Evolutionary conservation across 2,888 invertebrate genomes (phyloP).

Genomic region (Cataglyphis albicans): DNA sequence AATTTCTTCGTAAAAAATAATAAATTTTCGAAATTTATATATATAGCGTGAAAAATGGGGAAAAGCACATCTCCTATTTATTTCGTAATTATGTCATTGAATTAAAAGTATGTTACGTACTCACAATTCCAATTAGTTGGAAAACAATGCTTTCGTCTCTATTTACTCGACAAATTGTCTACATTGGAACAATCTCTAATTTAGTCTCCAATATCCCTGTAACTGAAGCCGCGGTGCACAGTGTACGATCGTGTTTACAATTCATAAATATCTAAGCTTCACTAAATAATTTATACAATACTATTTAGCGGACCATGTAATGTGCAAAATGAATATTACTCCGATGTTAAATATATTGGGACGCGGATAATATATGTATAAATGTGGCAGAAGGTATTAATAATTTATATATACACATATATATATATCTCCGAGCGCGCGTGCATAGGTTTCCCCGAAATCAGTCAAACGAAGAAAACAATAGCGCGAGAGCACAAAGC

Average conservation of each 20-base stretch:
- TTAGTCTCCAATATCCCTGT: neutral
- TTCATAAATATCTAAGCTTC: conserved; percentile 39
- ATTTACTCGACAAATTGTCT: neutral
- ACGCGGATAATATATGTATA: conserved; percentile 25
- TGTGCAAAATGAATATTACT: conserved; percentile 42
- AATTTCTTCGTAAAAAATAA: neutral
- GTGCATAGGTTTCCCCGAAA: conserved; percentile 4
- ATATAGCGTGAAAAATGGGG: neutral
- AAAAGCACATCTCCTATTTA: neutral
- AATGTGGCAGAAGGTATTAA: neutral
- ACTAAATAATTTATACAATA: conserved; percentile 36
- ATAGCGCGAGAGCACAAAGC: conserved; percentile 51
- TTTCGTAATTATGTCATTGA: neutral
- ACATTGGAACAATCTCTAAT: conserved; percentile 29
- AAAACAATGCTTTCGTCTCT: neutral
- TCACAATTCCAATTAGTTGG: neutral
- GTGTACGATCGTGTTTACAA: conserved; percentile 16
- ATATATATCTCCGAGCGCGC: neutral
- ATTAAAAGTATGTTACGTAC: neutral
- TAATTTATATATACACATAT: neutral
- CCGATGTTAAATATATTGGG: conserved; percentile 31
- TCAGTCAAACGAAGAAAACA: conserved; percentile 52
- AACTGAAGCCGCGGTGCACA: neutral
- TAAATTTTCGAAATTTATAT: neutral
- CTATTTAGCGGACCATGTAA: conserved; percentile 40